phyloP scores from a whole-genome alignment of 2,888 invertebrate species.

The Nebria salina region DNA sequence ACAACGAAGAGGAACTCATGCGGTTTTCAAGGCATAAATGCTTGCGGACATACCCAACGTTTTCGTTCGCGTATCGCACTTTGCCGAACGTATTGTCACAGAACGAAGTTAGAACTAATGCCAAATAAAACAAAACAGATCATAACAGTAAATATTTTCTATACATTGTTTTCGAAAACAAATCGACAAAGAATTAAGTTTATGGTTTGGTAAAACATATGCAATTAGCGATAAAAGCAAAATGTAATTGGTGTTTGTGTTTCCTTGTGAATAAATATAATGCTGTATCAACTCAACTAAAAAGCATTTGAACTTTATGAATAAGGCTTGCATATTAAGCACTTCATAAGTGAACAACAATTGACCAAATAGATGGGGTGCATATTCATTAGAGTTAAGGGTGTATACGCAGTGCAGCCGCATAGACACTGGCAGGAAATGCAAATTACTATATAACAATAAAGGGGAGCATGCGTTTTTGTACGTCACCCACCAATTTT shows the following conservation, averaged over 20 bases:
- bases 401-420: conserved; percentile 10
- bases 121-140: background rate
- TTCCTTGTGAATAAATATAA: background rate
- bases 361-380: conserved; percentile 27
- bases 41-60: conserved; percentile 2
- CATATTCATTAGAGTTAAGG: conserved; percentile 14
- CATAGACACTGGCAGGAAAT: conserved; percentile 19
- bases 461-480: background rate
- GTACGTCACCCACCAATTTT: background rate
- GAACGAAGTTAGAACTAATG: background rate
- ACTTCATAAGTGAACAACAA: conserved; percentile 31
- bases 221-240: background rate
- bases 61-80: background rate
- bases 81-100: background rate
- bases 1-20: background rate
- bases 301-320: background rate
- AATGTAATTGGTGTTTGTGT: background rate
- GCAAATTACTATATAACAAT: conserved; percentile 25
- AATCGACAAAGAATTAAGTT: no score
- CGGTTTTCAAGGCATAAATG: background rate
- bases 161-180: background rate
- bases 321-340: conserved; percentile 30
- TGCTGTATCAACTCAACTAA: background rate
- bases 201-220: background rate
- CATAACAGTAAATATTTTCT: background rate